These are phyloP conservation scores for Oxycera nigricornis DNA, from an alignment of 2,888 invertebrate genomes.

Conservation along the genomic window DNA sequence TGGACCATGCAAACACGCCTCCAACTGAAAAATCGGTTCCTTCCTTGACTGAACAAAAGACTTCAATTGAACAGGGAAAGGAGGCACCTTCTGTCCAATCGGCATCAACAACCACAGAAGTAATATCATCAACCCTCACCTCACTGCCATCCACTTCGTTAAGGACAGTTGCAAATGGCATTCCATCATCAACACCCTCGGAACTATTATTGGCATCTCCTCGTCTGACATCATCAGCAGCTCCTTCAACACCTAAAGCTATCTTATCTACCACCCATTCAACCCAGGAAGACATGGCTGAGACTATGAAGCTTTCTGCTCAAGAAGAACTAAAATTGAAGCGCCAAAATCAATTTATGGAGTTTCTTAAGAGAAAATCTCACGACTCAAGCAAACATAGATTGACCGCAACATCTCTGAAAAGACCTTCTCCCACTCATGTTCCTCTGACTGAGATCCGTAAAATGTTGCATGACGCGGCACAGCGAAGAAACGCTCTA, in stretches of 20 bases:
- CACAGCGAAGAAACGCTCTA: not conserved
- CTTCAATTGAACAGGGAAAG: not conserved
- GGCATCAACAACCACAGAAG: not conserved
- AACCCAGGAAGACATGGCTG: not conserved
- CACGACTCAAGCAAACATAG: not conserved
- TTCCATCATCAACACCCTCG: not conserved
- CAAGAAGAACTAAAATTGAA: conserved; percentile 8
- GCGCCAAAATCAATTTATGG: conserved; percentile 27
- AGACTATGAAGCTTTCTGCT: not conserved
- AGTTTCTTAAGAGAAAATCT: conserved; percentile 12
- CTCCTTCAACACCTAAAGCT: not conserved
- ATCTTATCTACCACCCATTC: not conserved
- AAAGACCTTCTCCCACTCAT: not conserved
- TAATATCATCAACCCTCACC: not conserved
- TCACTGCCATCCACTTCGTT: no score
- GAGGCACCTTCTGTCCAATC: not conserved
- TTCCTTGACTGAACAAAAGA: not conserved
- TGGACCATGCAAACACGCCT: not conserved
- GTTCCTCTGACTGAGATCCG: not conserved
- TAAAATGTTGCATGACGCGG: not conserved
- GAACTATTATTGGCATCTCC: not conserved
- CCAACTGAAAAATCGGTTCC: not conserved
- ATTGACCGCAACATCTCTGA: not conserved
- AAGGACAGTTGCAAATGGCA: not conserved
- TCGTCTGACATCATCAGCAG: not conserved